Conservation (phyloP, 2,797 vertebrate species). For the Spheniscus humboldti region DNA sequence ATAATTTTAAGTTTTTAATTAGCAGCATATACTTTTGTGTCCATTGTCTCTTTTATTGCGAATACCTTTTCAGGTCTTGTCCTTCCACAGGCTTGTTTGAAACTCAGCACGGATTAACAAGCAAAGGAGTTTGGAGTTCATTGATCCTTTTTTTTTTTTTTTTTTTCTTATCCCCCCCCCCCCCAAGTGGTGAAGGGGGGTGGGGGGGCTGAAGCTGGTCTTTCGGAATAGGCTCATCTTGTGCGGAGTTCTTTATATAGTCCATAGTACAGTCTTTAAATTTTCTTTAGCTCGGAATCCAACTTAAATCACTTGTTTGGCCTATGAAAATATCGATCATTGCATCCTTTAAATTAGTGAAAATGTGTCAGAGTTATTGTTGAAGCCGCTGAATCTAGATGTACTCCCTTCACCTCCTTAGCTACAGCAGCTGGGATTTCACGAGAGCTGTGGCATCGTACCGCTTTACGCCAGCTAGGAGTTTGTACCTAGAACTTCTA, state of each 20-base stretch:
- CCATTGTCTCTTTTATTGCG: slow-evolving; percentile 26
- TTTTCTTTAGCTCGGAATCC: neutral
- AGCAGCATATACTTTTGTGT: slow-evolving; percentile 58
- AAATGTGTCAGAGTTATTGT: neutral
- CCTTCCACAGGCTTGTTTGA: slow-evolving; percentile 44
- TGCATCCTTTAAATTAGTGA: neutral
- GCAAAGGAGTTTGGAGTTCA: slow-evolving; percentile 19
- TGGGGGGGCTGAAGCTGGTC: neutral
- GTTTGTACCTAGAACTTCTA: neutral
- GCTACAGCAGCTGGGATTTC: neutral
- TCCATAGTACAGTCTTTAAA: neutral
- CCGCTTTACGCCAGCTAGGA: neutral
- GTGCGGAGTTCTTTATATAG: neutral
- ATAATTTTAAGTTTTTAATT: slow-evolving; percentile 75
- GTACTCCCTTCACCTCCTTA: neutral
- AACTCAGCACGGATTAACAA: slow-evolving; percentile 25
- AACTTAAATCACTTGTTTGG: neutral
- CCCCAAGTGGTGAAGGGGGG: neutral
- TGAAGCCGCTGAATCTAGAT: neutral
- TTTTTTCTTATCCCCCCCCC: neutral
- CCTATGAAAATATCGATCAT: neutral
- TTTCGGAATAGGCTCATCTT: neutral
- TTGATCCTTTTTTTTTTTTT: neutral
- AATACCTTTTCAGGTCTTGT: slow-evolving; percentile 56
- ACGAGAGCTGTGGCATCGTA: neutral